Percentiles rank a stretch among this genome's conserved stretches.
Conservation (phyloP, 2,888 invertebrate genomes). For the Callinectes sapidus region DNA sequence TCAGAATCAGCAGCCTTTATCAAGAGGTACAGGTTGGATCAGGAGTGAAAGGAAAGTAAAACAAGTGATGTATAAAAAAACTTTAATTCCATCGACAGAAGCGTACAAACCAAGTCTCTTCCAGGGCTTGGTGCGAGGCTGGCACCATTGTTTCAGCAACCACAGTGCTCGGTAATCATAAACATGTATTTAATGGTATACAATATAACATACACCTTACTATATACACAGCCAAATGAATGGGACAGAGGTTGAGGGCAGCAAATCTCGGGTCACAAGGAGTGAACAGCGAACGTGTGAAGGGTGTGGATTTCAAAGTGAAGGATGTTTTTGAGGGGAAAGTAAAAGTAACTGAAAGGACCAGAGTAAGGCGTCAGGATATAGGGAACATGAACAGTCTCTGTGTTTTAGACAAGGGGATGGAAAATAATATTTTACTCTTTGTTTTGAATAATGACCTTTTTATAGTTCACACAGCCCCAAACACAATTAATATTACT, state of each 20-base stretch:
- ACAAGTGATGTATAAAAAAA: background rate
- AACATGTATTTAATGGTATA: conserved; percentile 3
- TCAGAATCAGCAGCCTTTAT: background rate
- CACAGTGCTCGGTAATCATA: background rate
- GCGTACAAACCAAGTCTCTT: background rate
- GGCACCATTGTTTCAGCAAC: background rate
- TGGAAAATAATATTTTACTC: background rate
- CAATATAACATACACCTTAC: conserved; percentile 3
- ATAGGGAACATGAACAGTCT: background rate
- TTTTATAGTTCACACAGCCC: background rate
- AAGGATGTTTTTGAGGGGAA: background rate
- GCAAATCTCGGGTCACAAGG: background rate
- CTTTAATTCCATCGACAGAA: background rate
- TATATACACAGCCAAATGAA: conserved; percentile 12
- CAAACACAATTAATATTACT: background rate
- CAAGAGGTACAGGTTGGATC: background rate
- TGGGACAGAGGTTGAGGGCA: background rate
- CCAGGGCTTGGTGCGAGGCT: background rate
- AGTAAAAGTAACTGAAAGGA: background rate
- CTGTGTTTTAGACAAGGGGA: background rate
- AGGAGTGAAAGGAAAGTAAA: background rate
- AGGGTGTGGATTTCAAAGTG: background rate
- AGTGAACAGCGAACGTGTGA: background rate
- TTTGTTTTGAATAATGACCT: background rate
- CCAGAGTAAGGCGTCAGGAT: background rate